Evolutionary conservation across 2,888 invertebrate genomes (phyloP).

Genomic region (Leistus spinibarbis): DNA sequence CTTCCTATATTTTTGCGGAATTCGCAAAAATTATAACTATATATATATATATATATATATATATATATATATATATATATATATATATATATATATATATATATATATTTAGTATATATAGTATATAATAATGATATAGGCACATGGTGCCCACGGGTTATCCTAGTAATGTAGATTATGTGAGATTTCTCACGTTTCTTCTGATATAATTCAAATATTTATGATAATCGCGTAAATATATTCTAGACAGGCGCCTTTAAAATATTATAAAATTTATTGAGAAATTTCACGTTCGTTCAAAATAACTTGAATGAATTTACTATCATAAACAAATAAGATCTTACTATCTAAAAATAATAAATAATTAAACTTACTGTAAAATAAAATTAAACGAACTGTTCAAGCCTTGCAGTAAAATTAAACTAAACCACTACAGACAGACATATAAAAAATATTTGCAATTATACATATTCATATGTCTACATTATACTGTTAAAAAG

Average conservation of each 20-base stretch:
- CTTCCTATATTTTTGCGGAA: too few species aligned
- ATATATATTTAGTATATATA: too few species aligned
- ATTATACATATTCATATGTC: neutral
- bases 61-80: too few species aligned
- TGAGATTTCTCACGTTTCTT: slow-evolving; percentile 13
- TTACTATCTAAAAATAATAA: neutral
- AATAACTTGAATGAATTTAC: neutral
- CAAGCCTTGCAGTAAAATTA: neutral
- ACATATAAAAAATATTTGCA: neutral
- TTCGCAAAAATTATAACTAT: too few species aligned
- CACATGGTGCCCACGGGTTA: neutral
- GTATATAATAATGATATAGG: too few species aligned
- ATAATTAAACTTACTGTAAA: neutral
- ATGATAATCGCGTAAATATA: slow-evolving; percentile 2
- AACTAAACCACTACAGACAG: neutral
- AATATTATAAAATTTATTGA: neutral
- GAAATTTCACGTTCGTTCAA: neutral
- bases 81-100: too few species aligned
- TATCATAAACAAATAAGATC: too few species aligned
- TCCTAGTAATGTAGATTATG: neutral
- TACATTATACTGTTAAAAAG: neutral
- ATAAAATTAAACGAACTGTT: neutral
- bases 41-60: too few species aligned
- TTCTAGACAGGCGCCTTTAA: neutral
- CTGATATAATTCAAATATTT: slow-evolving; percentile 22